Percentiles rank a stretch among this genome's conserved stretches.
Conservation (phyloP, 2,797 vertebrate genomes). For the Tiaroga cobitis region DNA sequence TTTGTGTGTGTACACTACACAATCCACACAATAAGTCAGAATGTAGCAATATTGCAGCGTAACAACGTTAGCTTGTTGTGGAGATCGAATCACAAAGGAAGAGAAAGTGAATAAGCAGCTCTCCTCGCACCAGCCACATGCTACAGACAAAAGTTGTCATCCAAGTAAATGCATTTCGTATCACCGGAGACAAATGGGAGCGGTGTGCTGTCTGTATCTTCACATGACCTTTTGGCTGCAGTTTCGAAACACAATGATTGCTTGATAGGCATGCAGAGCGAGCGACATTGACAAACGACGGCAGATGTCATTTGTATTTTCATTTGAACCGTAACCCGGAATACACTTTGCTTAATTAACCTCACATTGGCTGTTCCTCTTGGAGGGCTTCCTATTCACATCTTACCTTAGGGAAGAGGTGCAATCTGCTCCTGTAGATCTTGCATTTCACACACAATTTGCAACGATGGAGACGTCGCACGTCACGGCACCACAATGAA, state of each 20-base stretch:
- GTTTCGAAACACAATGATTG: slow-evolving; percentile 62
- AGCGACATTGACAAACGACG: slow-evolving; percentile 72
- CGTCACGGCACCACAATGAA: slow-evolving; percentile 33
- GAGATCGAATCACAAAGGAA: slow-evolving; percentile 47
- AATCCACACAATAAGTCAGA: slow-evolving; percentile 39
- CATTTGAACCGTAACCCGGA: slow-evolving; percentile 50
- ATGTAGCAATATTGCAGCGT: slow-evolving; percentile 46
- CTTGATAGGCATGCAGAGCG: slow-evolving; percentile 59
- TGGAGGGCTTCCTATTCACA: slow-evolving; percentile 62
- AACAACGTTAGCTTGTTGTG: slow-evolving; percentile 47
- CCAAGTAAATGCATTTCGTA: slow-evolving; percentile 58
- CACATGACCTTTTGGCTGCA: slow-evolving; percentile 68
- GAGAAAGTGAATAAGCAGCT: slow-evolving; percentile 57
- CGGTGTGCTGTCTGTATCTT: slow-evolving; percentile 58
- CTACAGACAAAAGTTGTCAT: slow-evolving; percentile 62
- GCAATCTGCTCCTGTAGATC: slow-evolving; percentile 32
- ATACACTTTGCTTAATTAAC: slow-evolving; percentile 73
- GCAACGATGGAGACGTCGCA: slow-evolving; percentile 37
- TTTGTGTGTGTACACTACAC: slow-evolving; percentile 45
- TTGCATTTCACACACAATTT: slow-evolving; percentile 58
- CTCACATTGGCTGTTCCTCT: slow-evolving; percentile 69
- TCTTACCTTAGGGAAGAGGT: slow-evolving; percentile 50
- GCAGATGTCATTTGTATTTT: slow-evolving; percentile 72
- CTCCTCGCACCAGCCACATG: slow-evolving; percentile 48
- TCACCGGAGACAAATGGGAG: slow-evolving; percentile 59